Evolutionary conservation across 2,888 invertebrate genomes (phyloP).

Genomic region (Eupsilia transversa): DNA sequence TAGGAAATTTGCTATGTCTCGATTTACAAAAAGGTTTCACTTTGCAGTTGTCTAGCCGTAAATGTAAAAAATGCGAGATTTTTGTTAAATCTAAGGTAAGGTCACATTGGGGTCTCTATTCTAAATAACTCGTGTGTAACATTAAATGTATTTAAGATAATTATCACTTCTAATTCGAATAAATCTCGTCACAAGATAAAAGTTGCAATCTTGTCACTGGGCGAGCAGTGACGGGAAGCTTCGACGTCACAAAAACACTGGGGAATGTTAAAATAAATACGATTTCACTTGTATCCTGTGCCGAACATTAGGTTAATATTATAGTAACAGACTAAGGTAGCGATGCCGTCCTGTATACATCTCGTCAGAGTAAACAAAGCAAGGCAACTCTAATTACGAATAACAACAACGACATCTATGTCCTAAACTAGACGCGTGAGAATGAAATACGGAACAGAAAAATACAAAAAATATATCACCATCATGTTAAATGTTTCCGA

Average conservation of each 20-base stretch:
- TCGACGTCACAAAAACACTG: constrained; percentile 41
- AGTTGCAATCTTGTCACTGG: constrained; percentile 44
- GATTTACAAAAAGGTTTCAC: constrained; percentile 4
- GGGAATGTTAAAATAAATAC: constrained; percentile 63
- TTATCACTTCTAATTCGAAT: constrained; percentile 62
- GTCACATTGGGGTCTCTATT: constrained; percentile 64
- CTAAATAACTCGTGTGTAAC: constrained; percentile 56
- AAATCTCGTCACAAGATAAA: constrained; percentile 57
- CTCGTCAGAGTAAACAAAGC: constrained; percentile 68
- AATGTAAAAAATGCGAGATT: constrained; percentile 43
- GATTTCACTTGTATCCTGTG: constrained; percentile 55
- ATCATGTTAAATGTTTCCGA: constrained; percentile 17
- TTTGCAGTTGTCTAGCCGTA: constrained; percentile 21
- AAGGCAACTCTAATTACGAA: constrained; percentile 73
- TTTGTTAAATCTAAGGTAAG: constrained; percentile 61
- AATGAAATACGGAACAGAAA: constrained; percentile 5
- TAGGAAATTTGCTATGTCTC: constrained; percentile 17
- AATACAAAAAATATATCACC: constrained; percentile 10
- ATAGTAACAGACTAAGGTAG: constrained; percentile 53
- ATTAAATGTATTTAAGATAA: constrained; percentile 56
- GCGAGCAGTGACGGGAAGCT: constrained; percentile 9
- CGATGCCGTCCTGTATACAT: constrained; percentile 49
- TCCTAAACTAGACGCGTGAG: neutral
- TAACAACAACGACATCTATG: constrained; percentile 47
- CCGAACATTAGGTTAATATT: constrained; percentile 54